Percentiles rank a stretch among this genome's conserved stretches.
phyloP scores from a whole-genome alignment of 2,888 invertebrate genomes.

The Mystacides longicornis region DNA sequence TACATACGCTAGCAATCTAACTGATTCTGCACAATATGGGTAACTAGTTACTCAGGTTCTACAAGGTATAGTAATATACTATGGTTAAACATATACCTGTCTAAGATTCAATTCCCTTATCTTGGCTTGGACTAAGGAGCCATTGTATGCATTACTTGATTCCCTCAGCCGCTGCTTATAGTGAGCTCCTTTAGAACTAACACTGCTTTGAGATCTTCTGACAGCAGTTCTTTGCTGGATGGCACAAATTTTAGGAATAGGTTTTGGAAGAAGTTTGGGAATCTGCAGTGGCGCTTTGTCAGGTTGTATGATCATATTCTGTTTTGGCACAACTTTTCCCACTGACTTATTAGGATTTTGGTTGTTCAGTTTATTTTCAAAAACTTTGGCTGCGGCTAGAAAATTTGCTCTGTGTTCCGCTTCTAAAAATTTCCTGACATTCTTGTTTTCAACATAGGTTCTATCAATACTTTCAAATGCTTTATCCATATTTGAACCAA shows the following conservation, averaged over 20 bases:
- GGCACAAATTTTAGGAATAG: slow-evolving; percentile 40
- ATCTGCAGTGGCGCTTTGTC: slow-evolving; percentile 44
- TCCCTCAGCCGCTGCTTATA: slow-evolving; percentile 17
- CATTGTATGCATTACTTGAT: slow-evolving; percentile 12
- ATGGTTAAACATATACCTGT: slow-evolving; percentile 22
- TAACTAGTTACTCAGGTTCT: too few species aligned
- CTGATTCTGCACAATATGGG: not conserved
- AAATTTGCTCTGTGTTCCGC: not conserved
- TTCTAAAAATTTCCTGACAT: slow-evolving; percentile 4
- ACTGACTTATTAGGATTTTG: slow-evolving; percentile 2
- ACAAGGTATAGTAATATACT: too few species aligned
- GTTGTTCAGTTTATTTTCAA: not conserved
- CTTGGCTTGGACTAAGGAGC: slow-evolving; percentile 23
- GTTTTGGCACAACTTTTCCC: slow-evolving; percentile 36
- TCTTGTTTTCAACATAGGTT: slow-evolving; percentile 1
- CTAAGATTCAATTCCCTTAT: slow-evolving; percentile 24
- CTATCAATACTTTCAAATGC: slow-evolving; percentile 11
- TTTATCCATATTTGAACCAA: slow-evolving; percentile 11
- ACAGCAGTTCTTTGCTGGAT: slow-evolving; percentile 28
- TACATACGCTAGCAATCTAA: not conserved
- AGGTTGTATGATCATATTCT: slow-evolving; percentile 40
- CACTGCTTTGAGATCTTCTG: slow-evolving; percentile 21
- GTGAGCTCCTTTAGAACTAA: slow-evolving; percentile 21
- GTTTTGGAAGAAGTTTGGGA: slow-evolving; percentile 45
- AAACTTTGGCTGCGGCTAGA: not conserved